Conservation (phyloP, 2,797 vertebrate genomes). For the Coreius guichenoti region DNA sequence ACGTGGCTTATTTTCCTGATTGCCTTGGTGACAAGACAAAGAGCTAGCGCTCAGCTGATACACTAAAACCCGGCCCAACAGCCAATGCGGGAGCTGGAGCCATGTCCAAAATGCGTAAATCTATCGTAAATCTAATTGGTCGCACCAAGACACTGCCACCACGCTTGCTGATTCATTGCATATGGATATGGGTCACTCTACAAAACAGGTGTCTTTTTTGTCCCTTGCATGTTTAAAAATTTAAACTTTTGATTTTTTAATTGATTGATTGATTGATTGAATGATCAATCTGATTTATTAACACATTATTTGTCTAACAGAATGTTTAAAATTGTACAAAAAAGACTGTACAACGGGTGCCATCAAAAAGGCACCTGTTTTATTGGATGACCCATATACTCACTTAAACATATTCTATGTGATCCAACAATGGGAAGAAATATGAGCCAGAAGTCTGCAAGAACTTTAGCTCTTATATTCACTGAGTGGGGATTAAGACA, state of each 20-base stretch:
- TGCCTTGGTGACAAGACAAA: conserved; percentile 75
- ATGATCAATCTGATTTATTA: neutral
- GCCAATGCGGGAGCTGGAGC: conserved; percentile 63
- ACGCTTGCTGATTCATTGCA: neutral
- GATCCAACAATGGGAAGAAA: conserved; percentile 8
- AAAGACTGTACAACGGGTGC: too few relatives aligned
- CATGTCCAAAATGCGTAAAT: conserved; percentile 61
- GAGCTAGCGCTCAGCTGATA: conserved; percentile 52
- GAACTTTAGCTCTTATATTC: conserved; percentile 34
- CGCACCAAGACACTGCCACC: neutral
- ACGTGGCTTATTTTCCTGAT: conserved; percentile 71
- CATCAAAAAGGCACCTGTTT: neutral
- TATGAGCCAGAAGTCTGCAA: conserved; percentile 21
- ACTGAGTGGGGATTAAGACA: conserved; percentile 46
- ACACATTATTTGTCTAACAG: neutral
- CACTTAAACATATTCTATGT: conserved; percentile 9
- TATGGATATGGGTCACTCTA: neutral
- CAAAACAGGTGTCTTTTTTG: neutral
- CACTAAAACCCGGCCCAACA: conserved; percentile 15
- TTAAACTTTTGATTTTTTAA: neutral
- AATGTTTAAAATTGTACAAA: neutral
- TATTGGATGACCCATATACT: conserved; percentile 18
- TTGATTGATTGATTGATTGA: neutral
- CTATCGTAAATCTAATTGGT: conserved; percentile 51
- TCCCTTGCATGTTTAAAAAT: neutral